Conservation (phyloP, 2,797 vertebrate species). For the Rhinophrynus dorsalis region DNA sequence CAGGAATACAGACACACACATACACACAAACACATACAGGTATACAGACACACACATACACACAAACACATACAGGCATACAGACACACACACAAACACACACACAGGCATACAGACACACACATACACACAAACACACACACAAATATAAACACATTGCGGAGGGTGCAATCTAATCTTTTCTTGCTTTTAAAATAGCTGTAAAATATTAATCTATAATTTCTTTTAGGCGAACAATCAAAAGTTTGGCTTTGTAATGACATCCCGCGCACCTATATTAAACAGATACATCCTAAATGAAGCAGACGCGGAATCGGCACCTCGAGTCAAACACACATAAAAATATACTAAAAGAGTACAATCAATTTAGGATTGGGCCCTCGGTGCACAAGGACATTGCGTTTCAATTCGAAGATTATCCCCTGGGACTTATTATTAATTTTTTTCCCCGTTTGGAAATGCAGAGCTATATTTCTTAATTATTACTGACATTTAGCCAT, state of each 20-base stretch:
- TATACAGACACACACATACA: neutral
- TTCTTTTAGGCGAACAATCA: conserved; percentile 47
- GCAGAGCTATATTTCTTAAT: conserved; percentile 62
- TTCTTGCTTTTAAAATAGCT: too few species aligned
- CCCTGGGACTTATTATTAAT: conserved; percentile 54
- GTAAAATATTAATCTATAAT: neutral
- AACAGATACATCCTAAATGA: conserved; percentile 34
- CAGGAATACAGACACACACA: neutral
- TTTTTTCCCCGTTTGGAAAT: conserved; percentile 54
- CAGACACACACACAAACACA: too few species aligned
- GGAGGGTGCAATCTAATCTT: too few species aligned
- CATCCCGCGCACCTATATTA: conserved; percentile 7
- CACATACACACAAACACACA: neutral
- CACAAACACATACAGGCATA: neutral
- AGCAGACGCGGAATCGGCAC: conserved; percentile 55
- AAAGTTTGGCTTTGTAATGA: conserved; percentile 40
- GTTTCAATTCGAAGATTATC: conserved; percentile 55
- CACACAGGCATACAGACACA: neutral
- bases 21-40: neutral
- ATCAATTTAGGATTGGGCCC: conserved; percentile 60
- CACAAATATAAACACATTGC: too few species aligned
- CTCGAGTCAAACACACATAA: conserved; percentile 55
- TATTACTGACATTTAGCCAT: conserved; percentile 60
- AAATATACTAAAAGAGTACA: conserved; percentile 49
- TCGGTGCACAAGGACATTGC: conserved; percentile 58